Percentiles rank a stretch among this genome's conserved stretches.
Evolutionary conservation across 2,888 invertebrate genomes (phyloP).

Genomic region (Therioaphis trifolii): DNA sequence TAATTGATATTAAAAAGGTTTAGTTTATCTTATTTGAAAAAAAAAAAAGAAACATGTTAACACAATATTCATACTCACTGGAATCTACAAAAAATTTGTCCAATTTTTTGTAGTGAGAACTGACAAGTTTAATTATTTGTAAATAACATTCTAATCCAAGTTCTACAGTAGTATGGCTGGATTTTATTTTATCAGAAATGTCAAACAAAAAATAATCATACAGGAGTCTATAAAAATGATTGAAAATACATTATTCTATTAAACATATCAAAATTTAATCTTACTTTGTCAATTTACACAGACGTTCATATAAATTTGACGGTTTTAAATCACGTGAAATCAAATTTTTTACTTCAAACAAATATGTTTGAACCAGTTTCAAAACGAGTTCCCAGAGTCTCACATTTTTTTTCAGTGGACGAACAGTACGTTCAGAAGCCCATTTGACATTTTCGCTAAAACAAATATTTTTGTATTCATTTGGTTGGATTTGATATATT

Average conservation of each 20-base stretch:
- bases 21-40: neutral
- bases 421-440: conserved; percentile 4
- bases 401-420: conserved; percentile 29
- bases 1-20: neutral
- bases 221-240: conserved; percentile 48
- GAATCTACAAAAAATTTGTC: conserved; percentile 41
- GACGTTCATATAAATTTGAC: conserved; percentile 30
- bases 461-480: neutral
- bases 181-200: conserved; percentile 32
- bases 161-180: conserved; percentile 31
- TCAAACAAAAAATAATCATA: conserved; percentile 54
- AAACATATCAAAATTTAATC: neutral
- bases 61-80: conserved; percentile 5
- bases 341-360: conserved; percentile 31
- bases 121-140: conserved; percentile 40
- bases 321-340: conserved; percentile 37
- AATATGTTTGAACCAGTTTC: conserved; percentile 38
- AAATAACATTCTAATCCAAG: conserved; percentile 52
- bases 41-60: neutral
- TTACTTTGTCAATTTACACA: conserved; percentile 54
- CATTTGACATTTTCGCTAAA: conserved; percentile 34
- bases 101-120: conserved; percentile 49
- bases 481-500: too few relatives aligned
- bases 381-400: conserved; percentile 55
- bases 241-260: too few relatives aligned